Percentiles rank a stretch among this genome's conserved stretches.
Evolutionary conservation across 2,888 invertebrate species (phyloP).

Genomic region (Drosophila merina): DNA sequence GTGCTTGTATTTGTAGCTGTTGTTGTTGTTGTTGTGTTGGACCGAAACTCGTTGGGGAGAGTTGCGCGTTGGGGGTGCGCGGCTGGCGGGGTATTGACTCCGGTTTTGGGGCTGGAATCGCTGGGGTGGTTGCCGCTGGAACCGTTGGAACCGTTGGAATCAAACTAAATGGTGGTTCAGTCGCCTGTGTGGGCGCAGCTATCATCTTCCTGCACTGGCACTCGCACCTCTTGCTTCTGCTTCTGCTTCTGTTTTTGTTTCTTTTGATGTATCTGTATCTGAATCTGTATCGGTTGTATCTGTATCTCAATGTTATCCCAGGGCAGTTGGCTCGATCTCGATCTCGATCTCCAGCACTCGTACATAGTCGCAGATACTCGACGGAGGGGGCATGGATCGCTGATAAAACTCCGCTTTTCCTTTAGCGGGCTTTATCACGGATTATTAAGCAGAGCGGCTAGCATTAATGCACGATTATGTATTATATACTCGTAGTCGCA

Average conservation of each 20-base stretch:
- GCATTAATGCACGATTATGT: slow-evolving; percentile 19
- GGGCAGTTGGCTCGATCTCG: slow-evolving; percentile 23
- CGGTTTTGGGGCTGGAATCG: slow-evolving; percentile 38
- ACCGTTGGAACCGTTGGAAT: slow-evolving; percentile 27
- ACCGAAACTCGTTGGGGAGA: slow-evolving; percentile 13
- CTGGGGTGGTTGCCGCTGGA: slow-evolving; percentile 51
- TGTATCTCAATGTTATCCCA: slow-evolving; percentile 15
- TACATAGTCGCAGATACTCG: slow-evolving; percentile 27
- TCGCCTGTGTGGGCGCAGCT: slow-evolving; percentile 77
- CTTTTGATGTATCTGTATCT: slow-evolving; percentile 7
- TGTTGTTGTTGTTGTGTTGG: slow-evolving; percentile 23
- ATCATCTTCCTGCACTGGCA: slow-evolving; percentile 62
- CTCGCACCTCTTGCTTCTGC: slow-evolving; percentile 12
- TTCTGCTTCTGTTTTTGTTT: not conserved
- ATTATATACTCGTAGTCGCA: slow-evolving; percentile 25
- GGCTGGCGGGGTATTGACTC: slow-evolving; percentile 16
- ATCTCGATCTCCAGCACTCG: slow-evolving; percentile 1
- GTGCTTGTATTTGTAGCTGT: slow-evolving; percentile 30
- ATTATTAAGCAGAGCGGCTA: slow-evolving; percentile 16
- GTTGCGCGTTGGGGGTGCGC: slow-evolving; percentile 14
- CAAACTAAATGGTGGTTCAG: slow-evolving; percentile 53
- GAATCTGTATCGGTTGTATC: slow-evolving; percentile 8
- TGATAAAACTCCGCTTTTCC: slow-evolving; percentile 18
- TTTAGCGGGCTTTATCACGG: slow-evolving; percentile 31
- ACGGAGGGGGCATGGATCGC: slow-evolving; percentile 18